Base-by-base conservation (phyloP, 2,797 vertebrate species). In the Schizopygopsis malacanthus region DNA sequence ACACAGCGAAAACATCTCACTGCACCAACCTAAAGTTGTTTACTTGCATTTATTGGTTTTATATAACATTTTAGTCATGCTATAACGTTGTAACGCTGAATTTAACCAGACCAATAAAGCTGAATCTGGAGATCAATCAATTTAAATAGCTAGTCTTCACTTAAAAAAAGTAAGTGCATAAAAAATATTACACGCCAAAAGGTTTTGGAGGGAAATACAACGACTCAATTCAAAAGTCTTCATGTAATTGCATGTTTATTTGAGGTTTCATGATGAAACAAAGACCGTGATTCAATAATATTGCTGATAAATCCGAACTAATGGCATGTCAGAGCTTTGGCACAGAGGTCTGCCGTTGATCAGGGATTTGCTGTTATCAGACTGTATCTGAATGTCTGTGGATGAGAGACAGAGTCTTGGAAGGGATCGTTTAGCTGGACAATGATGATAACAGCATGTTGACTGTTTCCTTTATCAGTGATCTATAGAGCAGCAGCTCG, bases 401-500 rank as follows among this genome's bases (percentile, higher is more conserved):
- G 89, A 83, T 75, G 81, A 6, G 67, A 83, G 86, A 93, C 90
- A 92, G 91, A 88, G 86, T 4, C 69, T 11, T 88, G 90, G 90
- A 93, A 93, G 87, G 89, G 91, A 91, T 92, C 92, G 92, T 92
- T 95, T 93, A 94, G 90, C 91, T 89, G 83, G 61, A 93, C 93
- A 92, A 90, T 92, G 91, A 84, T 90, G 92, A 94, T 95, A 93
- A 94, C 88, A 85, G 85, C 52, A 90, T 87, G 90, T 87, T 92
- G 69, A 89, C 91, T 91, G 92, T 93, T 86, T 92, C 89, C 90
- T 92, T 91, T 91, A 90, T 95, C 92, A 87, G 89, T 67, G 92
- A 93, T 92, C 91, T 92, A 90, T 92, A 88, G 88, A 86, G 87
- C 1, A 81, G 86, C 83, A 91, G 90, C 89, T 45, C 86, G 72